Conservation (phyloP, 2,113 vertebrate species). For the Phycodurus eques region DNA sequence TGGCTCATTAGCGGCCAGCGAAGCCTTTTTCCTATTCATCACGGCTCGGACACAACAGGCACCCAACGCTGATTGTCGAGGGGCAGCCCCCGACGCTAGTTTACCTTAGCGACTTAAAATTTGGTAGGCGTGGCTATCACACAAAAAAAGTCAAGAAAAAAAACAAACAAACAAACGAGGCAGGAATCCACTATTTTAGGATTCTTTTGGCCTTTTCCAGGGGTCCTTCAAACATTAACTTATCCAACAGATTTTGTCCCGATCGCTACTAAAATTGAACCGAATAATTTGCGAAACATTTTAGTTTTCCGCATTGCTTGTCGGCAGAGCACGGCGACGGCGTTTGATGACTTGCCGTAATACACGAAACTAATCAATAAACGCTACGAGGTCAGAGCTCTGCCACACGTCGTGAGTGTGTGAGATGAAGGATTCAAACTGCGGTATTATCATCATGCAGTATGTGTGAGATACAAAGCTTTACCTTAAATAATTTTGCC, state of each 20-base stretch:
- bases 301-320: too few relatives aligned
- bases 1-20: constrained; percentile 10
- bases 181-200: not conserved
- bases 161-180: too few relatives aligned
- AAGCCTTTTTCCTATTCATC: constrained; percentile 43
- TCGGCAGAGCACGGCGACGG: not conserved
- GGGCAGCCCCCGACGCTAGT: not conserved
- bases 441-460: not conserved
- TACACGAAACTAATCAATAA: not conserved
- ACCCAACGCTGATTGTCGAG: not conserved
- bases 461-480: not conserved
- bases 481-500: constrained; percentile 25
- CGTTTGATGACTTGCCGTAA: not conserved
- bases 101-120: not conserved
- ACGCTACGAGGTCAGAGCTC: not conserved
- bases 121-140: not conserved
- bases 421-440: too few relatives aligned
- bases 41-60: constrained; percentile 23
- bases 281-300: too few relatives aligned
- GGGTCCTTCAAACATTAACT: too few relatives aligned
- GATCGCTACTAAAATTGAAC: too few relatives aligned
- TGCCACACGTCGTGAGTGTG: too few relatives aligned
- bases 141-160: not conserved
- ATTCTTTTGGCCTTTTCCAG: not conserved
- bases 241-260: too few relatives aligned